These are phyloP conservation scores for Cyclina sinensis DNA, from an alignment of 1,140 invertebrate species.

Conservation along the genomic window DNA sequence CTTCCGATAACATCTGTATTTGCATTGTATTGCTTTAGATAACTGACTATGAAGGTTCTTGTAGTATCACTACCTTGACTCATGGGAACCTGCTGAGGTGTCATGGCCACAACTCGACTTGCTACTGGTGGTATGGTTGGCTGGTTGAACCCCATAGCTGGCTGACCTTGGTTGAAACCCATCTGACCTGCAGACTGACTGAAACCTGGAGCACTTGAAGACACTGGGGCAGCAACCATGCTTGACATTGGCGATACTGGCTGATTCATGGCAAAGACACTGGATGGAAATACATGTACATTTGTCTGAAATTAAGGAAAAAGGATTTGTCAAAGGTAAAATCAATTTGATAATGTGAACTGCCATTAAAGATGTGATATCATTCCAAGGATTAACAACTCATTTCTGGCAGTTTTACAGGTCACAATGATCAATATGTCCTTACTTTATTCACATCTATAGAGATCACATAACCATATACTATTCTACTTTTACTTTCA, in stretches of 20 bases:
- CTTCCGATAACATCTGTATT: constrained; percentile 30
- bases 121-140: neutral
- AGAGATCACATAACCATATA: too few relatives aligned
- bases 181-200: constrained; percentile 14
- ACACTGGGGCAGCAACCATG: neutral
- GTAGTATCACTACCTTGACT: neutral
- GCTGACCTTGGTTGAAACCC: constrained; percentile 6
- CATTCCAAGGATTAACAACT: too few relatives aligned
- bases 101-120: neutral
- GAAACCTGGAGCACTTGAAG: neutral
- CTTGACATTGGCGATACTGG: neutral
- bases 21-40: neutral
- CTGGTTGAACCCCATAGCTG: constrained; percentile 24
- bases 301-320: too few relatives aligned
- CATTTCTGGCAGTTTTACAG: too few relatives aligned
- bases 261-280: constrained; percentile 28
- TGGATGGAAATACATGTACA: constrained; percentile 36
- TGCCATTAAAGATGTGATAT: too few relatives aligned
- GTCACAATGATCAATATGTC: too few relatives aligned
- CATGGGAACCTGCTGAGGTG: neutral
- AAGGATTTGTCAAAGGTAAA: too few relatives aligned
- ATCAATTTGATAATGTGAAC: too few relatives aligned
- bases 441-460: too few relatives aligned
- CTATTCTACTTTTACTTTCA: too few relatives aligned
- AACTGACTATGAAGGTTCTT: neutral